Evolutionary conservation across 2,113 vertebrate genomes (phyloP), one percentile per base, ranked within the genome.

Genomic region (Trachemys scripta): DNA sequence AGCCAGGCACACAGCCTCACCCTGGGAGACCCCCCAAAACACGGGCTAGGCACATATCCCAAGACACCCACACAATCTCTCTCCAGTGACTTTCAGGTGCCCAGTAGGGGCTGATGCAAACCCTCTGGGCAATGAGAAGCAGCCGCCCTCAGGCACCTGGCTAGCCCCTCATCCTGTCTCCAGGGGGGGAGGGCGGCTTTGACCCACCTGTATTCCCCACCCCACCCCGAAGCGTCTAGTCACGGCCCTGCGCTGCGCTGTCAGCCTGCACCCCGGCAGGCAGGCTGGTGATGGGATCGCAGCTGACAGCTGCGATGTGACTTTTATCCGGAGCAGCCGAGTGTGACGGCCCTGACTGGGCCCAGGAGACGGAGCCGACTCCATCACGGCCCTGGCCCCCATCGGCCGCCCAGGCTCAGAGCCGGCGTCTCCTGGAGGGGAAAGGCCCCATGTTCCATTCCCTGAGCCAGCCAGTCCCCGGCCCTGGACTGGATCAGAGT

Each of bases 221-320:
- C 29, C 59, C 29, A 31, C 35, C 35, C 62, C 35, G 16, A 7
- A 20, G 35, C 17, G 27, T 76, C 65, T 54, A 9, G 51, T 29
- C 35, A 17, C 29, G 31, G 53, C n/a, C 38, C 11, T 31, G 3
- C 11, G 27, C 56, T 22, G 10, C 3, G 65, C 84, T 86, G 65
- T 56, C 38, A 45, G 10, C 69, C 51, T 29, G 65, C 62, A 38
- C n/a, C 84, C 35, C 5, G 19, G 53, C 76, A 87, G 75, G 53
- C 53, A 65, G 8, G 87, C 96, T 8, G 90, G 82, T 13, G 95
- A 94, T 25, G 90, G 94, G 79, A 93, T 69, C 35, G 91, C 85
- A 81, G 35, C 91, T 47, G 75, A 94, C 38, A 45, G n/a, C 51
- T 25, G 4, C 19, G n/a, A 45, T 29, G 50, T 10, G 84, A 51